Percentiles rank a stretch among this genome's conserved stretches.
These are phyloP conservation scores for Drosophila stalkeri DNA, from an alignment of 2,888 invertebrate species.

Conservation along the genomic window DNA sequence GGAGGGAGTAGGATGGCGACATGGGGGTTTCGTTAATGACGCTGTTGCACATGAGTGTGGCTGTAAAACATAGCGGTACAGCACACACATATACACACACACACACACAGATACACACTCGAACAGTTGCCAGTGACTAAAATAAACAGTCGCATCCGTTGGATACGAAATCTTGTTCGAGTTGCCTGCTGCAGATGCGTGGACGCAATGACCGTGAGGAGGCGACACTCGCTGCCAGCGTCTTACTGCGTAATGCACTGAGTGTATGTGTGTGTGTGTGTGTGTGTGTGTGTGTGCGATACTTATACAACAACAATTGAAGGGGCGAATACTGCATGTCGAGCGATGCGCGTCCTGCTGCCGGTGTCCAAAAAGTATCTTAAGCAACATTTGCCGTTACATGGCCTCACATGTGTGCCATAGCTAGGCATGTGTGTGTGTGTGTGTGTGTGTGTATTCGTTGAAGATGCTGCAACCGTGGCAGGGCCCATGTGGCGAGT, in stretches of 20 bases:
- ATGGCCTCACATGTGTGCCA: conserved; percentile 57
- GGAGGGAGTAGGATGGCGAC: neutral
- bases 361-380: conserved; percentile 67
- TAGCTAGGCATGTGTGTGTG: conserved; percentile 17
- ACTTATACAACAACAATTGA: conserved; percentile 36
- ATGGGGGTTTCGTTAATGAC: conserved; percentile 13
- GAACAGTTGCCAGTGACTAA: conserved; percentile 56
- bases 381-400: conserved; percentile 53
- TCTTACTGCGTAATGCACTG: conserved; percentile 27
- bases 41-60: conserved; percentile 23
- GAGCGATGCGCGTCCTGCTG: conserved; percentile 57
- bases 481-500: conserved; percentile 67
- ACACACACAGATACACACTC: conserved; percentile 2
- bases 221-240: conserved; percentile 52
- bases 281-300: conserved; percentile 4
- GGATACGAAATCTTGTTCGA: conserved; percentile 50
- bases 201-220: conserved; percentile 71
- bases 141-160: conserved; percentile 80
- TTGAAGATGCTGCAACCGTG: conserved; percentile 37
- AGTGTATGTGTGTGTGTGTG: neutral
- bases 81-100: conserved; percentile 29
- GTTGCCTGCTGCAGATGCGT: conserved; percentile 44
- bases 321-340: conserved; percentile 7
- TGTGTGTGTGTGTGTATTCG: conserved; percentile 3
- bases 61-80: conserved; percentile 44